Evolutionary conservation across 2,113 vertebrate genomes (phyloP).

Genomic region (Mus pahari): DNA sequence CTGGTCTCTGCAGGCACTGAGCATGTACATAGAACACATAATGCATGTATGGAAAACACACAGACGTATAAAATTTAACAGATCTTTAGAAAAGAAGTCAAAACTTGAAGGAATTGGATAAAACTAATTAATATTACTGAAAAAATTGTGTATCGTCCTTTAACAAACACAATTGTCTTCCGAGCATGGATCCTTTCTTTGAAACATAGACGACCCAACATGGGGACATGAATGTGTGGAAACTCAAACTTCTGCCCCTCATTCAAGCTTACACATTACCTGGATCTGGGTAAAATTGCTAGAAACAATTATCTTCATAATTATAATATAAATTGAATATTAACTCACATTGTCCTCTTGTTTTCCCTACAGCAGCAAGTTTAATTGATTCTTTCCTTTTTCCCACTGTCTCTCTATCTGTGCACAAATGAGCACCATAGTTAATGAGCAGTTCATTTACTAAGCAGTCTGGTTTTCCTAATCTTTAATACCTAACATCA

Average conservation of each 20-base stretch:
- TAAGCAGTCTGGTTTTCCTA: background rate
- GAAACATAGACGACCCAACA: background rate
- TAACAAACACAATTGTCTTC: background rate
- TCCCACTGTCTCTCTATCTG: background rate
- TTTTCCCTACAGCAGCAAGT: background rate
- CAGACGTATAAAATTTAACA: background rate
- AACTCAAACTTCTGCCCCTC: background rate
- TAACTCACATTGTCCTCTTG: background rate
- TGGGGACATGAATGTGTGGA: accelerated
- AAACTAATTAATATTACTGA: background rate
- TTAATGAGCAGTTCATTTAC: background rate
- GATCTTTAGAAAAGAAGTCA: background rate
- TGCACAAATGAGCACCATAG: background rate
- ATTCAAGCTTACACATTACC: background rate
- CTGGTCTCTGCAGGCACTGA: background rate
- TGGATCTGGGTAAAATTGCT: background rate
- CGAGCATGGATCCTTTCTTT: background rate
- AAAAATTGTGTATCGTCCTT: background rate
- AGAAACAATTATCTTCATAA: background rate
- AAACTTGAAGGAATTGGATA: background rate
- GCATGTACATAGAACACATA: background rate
- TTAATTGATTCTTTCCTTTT: background rate
- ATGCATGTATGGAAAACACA: background rate
- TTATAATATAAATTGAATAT: conserved; percentile 5
- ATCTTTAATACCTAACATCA: background rate